Evolutionary conservation across 2,797 vertebrate genomes (phyloP).

Genomic region (Sorex maritimensis): DNA sequence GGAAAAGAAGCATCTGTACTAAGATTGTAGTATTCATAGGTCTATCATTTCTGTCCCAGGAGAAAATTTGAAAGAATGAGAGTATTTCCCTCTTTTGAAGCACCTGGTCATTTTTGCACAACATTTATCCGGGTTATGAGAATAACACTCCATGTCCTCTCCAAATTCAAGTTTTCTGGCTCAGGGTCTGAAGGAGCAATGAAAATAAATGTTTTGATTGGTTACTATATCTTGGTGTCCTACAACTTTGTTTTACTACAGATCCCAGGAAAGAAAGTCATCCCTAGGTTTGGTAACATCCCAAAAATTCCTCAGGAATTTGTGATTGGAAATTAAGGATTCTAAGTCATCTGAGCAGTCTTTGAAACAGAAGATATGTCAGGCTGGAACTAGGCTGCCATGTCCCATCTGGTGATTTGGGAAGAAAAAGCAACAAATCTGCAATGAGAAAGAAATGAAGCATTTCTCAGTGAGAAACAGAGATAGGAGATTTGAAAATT

Average conservation of each 20-base stretch:
- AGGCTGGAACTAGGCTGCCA: neutral
- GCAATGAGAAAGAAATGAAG: conserved; percentile 20
- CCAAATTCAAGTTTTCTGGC: conserved; percentile 11
- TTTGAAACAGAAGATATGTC: conserved; percentile 40
- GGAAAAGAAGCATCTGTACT: conserved; percentile 31
- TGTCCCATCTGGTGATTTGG: neutral
- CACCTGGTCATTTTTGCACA: neutral
- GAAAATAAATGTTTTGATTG: neutral
- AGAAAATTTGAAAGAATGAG: conserved; percentile 9
- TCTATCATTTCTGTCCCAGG: conserved; percentile 25
- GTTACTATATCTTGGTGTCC: conserved; percentile 14
- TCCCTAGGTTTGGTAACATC: conserved; percentile 18
- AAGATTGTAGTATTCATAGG: neutral
- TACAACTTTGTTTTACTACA: neutral
- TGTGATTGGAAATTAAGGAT: neutral
- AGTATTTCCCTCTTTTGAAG: neutral
- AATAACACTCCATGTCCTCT: neutral
- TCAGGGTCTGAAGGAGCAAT: neutral
- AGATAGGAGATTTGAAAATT: neutral
- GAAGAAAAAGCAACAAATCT: conserved; percentile 2
- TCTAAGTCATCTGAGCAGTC: conserved; percentile 23
- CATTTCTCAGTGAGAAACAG: conserved; percentile 51
- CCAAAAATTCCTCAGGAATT: conserved; percentile 53
- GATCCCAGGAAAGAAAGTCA: conserved; percentile 17
- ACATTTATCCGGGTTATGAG: neutral